Percentiles rank a stretch among this genome's conserved stretches.
These are phyloP conservation scores for Crotalus adamanteus DNA, from an alignment of 2,797 vertebrate genomes.

Conservation along the genomic window DNA sequence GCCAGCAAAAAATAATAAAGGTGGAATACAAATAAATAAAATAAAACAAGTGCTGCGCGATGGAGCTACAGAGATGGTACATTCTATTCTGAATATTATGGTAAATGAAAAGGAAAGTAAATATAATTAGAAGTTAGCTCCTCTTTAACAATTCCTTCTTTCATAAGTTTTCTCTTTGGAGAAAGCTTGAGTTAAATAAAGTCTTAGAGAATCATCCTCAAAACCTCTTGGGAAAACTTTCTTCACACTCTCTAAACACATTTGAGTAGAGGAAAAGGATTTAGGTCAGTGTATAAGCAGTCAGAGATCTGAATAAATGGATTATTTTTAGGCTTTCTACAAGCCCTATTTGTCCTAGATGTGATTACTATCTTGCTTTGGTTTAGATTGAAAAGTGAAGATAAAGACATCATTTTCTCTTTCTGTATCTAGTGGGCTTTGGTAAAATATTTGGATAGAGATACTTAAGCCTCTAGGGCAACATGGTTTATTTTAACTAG, in stretches of 20 bases:
- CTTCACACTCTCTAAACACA: neutral
- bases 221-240: neutral
- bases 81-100: neutral
- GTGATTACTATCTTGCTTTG: slow-evolving; percentile 12
- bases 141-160: neutral
- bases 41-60: neutral
- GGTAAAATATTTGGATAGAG: slow-evolving; percentile 9
- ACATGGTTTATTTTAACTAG: neutral
- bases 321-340: slow-evolving; percentile 51
- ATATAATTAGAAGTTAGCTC: neutral
- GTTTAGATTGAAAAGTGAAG: slow-evolving; percentile 49
- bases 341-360: slow-evolving; percentile 30
- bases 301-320: slow-evolving; percentile 39
- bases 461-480: neutral
- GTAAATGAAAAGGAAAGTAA: neutral
- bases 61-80: neutral
- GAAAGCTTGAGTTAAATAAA: neutral
- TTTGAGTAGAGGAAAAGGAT: slow-evolving; percentile 10
- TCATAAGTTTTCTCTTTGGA: neutral
- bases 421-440: slow-evolving; percentile 40
- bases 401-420: slow-evolving; percentile 43
- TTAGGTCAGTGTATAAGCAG: slow-evolving; percentile 29
- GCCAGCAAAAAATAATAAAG: neutral
- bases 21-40: neutral
- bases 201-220: neutral